Base-by-base conservation (phyloP, 2,888 invertebrate genomes). In the Oeneis ivallda region DNA sequence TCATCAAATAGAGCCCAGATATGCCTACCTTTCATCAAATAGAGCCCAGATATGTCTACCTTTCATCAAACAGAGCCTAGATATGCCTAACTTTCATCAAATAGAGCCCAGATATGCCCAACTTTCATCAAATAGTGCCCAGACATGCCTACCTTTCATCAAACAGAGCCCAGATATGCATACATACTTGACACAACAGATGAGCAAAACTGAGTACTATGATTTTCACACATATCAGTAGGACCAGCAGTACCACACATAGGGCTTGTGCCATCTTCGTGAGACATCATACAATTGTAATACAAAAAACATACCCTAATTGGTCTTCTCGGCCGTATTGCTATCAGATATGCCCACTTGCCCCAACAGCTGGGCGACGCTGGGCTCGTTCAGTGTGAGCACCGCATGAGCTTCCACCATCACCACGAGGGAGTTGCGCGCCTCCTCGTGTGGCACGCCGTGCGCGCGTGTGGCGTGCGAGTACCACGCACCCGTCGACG, bases 331-430 rank as follows among this genome's bases (percentile, higher is more conserved):
- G 34, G 68, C 70, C 9, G 72, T 74, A n/a, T 76, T 79, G 1
- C 70, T 75, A 6, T 84, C 85, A 0, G 74, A 70, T 72, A 87
- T 83, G 11, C 85, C 87, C 0, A 84, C 86, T 72, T 89, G 89
- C 0, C 87, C 87, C n/a, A 92, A 72, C 34, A 92, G 70, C 70
- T 87, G 87, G 0, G 91, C 85, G 6, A 89, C 91, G 61, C 87
- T 90, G 6, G 92, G 92, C 61, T 92, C 92, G 68, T 83, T 83
- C 19, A 92, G 76, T 0, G 92, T 91, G 1, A 94, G 82, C 0
- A 94, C 94, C 32, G 94, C 93, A 64, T 94, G 94, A 0, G 94
- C 94, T 70, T 94, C 94, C 49, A 94, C 94, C 85, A 94, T 90
- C 13, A 94, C 93, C 41, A 94, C 91, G 2, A 94, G 86, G 0